Evolutionary conservation across 2,113 vertebrate species (phyloP), one percentile per base, ranked within the genome.

Genomic region (Hiodon alosoides): DNA sequence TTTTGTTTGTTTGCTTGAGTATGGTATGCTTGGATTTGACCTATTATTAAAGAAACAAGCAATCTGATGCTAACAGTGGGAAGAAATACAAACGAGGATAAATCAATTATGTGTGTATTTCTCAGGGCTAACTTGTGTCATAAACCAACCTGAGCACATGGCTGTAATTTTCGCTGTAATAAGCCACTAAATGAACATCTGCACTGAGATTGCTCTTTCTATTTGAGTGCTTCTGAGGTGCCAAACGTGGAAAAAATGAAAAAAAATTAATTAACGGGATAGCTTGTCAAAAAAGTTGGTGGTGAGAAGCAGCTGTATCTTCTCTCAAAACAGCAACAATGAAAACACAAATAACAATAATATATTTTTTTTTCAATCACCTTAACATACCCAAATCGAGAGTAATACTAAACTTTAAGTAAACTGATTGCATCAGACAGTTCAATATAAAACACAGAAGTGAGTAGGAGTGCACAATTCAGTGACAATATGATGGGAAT

Each of bases 221-320:
- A 57, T 67, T 55, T 57, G 16, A 74, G 62, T 66, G 62, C 62
- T 55, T 66, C 61, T 54, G 9, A 14, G 47, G 55, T 74, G 72
- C 9, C 61, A 74, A 74, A 14, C 4, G 50, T 61, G 5, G 3
- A 53, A 51, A 65, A 31, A 66, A 64, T 62, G 66, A 8, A 60
- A 13, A 7, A 13, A 11, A n/a, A 66, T 67, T 0, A 58, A 57
- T 66, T 31, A 67, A 67, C 47, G 51, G 57, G 73, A 61, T 72
- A 72, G 7, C 46, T 50, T 14, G 13, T 59, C 47, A 72, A 48
- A 11, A 67, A 74, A 48, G 11, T 48, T 50, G 17, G 54, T 10
- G 52, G 17, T 16, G 53, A 17, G 3, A 13, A 66, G 47, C 16
- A 67, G 31, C 72, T 67, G 64, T 67, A 13, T 31, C 31, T 46